A percentile compares a stretch with the other conserved stretches of the same genome.
Conservation (phyloP, 2,113 vertebrate species). For the Alces alces region DNA sequence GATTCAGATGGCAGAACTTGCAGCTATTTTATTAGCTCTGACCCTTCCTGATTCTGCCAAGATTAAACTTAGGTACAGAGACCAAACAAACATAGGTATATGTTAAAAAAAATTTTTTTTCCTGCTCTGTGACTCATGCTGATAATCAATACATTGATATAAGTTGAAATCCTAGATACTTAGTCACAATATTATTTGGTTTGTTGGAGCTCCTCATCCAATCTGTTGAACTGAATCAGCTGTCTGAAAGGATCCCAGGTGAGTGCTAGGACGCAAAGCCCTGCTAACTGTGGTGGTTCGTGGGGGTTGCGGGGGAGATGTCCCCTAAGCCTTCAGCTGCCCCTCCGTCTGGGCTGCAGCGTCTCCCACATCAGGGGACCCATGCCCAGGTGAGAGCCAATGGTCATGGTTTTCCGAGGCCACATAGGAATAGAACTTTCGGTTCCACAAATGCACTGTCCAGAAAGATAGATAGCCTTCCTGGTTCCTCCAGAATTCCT, state of each 20-base stretch:
- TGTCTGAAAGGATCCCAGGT: neutral
- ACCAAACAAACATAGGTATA: neutral
- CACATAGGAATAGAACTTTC: neutral
- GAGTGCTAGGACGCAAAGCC: no score
- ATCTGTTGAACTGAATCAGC: neutral
- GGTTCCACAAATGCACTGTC: neutral
- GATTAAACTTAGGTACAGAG: neutral
- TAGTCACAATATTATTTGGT: neutral
- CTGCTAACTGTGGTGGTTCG: no score
- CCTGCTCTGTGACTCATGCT: neutral
- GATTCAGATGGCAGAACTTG: neutral
- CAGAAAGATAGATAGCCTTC: neutral
- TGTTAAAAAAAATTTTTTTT: neutral
- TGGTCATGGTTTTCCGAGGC: rapidly evolving
- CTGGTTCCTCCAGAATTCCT: neutral
- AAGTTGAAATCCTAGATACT: neutral
- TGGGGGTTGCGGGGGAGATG: rapidly evolving
- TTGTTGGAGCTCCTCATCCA: neutral
- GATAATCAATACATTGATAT: rapidly evolving
- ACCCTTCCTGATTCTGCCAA: neutral
- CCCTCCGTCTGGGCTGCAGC: rapidly evolving
- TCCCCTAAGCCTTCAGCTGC: neutral
- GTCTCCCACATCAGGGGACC: neutral
- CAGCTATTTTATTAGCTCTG: neutral
- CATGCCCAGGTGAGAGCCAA: neutral